Evolutionary conservation across 92 coral and sea anemone genomes (phyloP), one percentile per base, ranked within the genome.

Genomic region (Epizoanthus illoricatus): DNA sequence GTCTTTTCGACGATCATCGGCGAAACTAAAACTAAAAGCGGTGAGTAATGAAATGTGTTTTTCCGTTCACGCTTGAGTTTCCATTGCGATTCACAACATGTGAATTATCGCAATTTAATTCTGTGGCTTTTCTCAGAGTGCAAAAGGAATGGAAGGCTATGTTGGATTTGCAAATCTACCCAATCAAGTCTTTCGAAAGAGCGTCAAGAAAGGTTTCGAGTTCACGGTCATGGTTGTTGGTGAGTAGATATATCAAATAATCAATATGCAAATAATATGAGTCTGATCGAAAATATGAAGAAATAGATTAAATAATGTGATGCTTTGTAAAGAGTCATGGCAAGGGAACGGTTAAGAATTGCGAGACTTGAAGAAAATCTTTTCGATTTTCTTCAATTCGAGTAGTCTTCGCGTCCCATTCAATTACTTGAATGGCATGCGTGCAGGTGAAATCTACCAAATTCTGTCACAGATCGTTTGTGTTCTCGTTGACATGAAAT

Each of bases 91-190:
- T 76, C 16, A 19, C 15, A 59, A 71, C 24, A 58, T 69, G 57
- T 43, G 63, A 42, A 6, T 15, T 52, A 57, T 15, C 36, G 12
- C 59, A 71, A 20, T 45, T 71, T 71, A 8, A 33, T 42, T 81
- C 21, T 74, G 56, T 55, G 20, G 28, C 62, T 24, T 60, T 82
- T 49, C 43, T 36, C 86, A 97, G 99, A 92, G 94, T 88, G 98
- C 94, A 2, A 97, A 97, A 69, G 98, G 98, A 55, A 94, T 97
- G 91, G 99, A 97, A 65, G 99, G 98, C 19, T 97, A 97, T 74
- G 99, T 97, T 2, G 99, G 99, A 0, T 97, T 97, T 76, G 99
- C 99, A 40, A 97, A 97, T 80, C 94, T 97, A 69, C 99, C 99
- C 7, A 97, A 97, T 85, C 99, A 97, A 94, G 98, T 97, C 71